phyloP scores from a whole-genome alignment of 2,113 vertebrate genomes.

The Alethe diademata region DNA sequence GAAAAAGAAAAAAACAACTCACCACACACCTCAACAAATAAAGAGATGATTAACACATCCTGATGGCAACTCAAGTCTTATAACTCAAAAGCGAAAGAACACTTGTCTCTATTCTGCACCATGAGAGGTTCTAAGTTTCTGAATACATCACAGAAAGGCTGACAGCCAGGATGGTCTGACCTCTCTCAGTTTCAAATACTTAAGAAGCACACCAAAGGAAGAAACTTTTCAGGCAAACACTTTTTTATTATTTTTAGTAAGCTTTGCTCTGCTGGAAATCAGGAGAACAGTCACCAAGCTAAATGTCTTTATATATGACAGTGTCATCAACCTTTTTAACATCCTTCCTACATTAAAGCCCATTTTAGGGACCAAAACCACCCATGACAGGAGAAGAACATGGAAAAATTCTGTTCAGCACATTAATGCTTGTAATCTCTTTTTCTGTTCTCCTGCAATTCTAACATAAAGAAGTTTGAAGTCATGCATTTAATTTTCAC shows the following conservation, averaged over 20 bases:
- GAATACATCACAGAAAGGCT: background rate
- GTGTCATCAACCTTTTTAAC: background rate
- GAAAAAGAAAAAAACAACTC: background rate
- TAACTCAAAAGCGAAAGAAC: background rate
- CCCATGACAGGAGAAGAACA: background rate
- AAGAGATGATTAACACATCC: background rate
- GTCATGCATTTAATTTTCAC: background rate
- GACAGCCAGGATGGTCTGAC: background rate
- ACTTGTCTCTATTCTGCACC: background rate
- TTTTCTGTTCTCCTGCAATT: background rate
- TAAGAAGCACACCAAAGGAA: background rate
- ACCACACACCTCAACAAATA: background rate
- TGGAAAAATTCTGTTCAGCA: background rate
- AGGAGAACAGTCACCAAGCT: background rate
- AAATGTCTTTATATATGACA: background rate
- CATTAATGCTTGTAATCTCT: background rate
- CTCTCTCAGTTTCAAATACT: background rate
- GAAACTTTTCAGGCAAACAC: background rate
- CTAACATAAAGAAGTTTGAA: background rate
- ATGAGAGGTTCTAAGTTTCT: background rate
- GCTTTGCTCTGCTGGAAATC: background rate
- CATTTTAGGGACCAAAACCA: background rate
- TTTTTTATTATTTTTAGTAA: background rate
- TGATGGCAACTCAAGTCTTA: background rate
- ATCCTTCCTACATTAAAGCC: background rate